Percentiles rank a stretch among this genome's conserved stretches.
These are phyloP conservation scores for Stenopsyche tienmushanensis DNA, from an alignment of 1,140 invertebrate genomes.

Conservation along the genomic window DNA sequence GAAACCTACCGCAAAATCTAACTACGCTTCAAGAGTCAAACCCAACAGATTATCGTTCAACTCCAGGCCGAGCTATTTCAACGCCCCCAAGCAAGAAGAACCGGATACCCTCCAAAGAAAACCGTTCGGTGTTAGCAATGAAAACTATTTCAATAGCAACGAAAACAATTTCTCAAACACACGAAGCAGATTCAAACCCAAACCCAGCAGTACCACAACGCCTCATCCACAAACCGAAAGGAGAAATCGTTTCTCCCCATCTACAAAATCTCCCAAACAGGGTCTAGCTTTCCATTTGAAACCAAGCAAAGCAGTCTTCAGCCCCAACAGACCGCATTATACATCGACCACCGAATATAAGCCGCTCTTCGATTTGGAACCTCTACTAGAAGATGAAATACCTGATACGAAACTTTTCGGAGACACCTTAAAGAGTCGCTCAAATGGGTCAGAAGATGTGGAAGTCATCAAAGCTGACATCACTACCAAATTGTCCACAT, in stretches of 20 bases:
- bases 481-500: conserved; percentile 2
- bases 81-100: conserved; percentile 29
- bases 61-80: conserved; percentile 27
- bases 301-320: conserved; percentile 38
- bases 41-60: conserved; percentile 22
- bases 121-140: conserved; percentile 51
- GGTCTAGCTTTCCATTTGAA: conserved; percentile 38
- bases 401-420: conserved; percentile 53
- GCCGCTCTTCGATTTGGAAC: conserved; percentile 55
- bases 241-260: conserved; percentile 42
- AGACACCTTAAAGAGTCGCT: conserved; percentile 52
- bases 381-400: conserved; percentile 58
- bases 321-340: conserved; percentile 41
- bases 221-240: conserved; percentile 40
- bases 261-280: conserved; percentile 39
- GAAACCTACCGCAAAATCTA: conserved; percentile 46
- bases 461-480: conserved; percentile 53
- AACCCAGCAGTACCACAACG: conserved; percentile 39
- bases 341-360: conserved; percentile 55
- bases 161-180: conserved; percentile 45
- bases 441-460: conserved; percentile 55
- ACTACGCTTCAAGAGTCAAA: conserved; percentile 31
- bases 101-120: conserved; percentile 19
- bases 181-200: conserved; percentile 39
- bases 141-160: conserved; percentile 47